Evolutionary conservation across 2,888 invertebrate genomes (phyloP), one percentile per base, ranked within the genome.

Genomic region (Phanerotoma sp.): DNA sequence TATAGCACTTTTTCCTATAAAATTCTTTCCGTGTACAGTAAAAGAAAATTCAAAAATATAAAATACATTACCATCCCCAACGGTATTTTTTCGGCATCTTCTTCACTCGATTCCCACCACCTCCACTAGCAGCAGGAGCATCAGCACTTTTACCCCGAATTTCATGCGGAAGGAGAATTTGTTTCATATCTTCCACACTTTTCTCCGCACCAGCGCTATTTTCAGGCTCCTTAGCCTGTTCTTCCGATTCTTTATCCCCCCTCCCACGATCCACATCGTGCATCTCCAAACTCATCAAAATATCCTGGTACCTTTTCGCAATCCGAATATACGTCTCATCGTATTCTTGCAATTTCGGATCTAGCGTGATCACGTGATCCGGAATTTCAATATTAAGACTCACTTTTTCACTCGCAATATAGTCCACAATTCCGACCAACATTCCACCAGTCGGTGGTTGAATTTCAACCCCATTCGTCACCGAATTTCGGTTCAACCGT

Each of bases 281-380:
- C 22, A 58, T 56, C 16, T 63, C 70, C 5, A 72, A 65, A 51
- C 68, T 68, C n/a, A 63, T 62, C 30, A 76, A 58, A 16, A 79
- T 70, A 38, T 74, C 67, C 40, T 79, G 78, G 58, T 78, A 72
- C 57, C 79, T 59, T 61, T 77, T 60, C 45, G 80, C 67, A 66
- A 75, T 70, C 67, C 76, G 69, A 4, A 74, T 68, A 55, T 79
- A 79, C 10, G 78, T 79, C 44, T 78, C 79, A 62, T 83, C 81
- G 55, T 74, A 77, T 46, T 81, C 79, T 2, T 77, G 71, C 9
- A 81, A 65, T 16, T 74, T 73, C 1, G 82, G 81, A 71, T 85
- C 82, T 18, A 85, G 69, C 60, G 81, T 78, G 18, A 85, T 78
- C 5, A 82, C 75, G 48, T 82, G 80, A 48, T 83, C 82, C 0